Conservation (phyloP, 1,140 invertebrate species). For the Linepithema humile region DNA sequence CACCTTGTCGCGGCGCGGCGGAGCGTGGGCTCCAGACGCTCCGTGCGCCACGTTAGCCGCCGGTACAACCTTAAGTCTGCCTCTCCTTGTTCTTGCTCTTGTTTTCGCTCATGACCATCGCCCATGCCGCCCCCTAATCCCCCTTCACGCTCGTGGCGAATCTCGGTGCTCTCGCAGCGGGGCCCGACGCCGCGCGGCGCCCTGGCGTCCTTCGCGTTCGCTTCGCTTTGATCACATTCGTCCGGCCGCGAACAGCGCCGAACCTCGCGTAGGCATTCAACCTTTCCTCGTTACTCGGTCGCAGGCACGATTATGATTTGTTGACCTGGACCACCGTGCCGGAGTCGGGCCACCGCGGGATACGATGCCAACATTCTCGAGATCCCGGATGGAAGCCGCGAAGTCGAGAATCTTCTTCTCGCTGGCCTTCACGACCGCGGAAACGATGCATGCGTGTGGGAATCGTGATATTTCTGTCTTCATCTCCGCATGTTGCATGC, state of each 20-base stretch:
- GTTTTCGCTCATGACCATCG: slow-evolving; percentile 70
- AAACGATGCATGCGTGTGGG: slow-evolving; percentile 10
- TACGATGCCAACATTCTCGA: slow-evolving; percentile 32
- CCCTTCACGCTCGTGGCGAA: slow-evolving; percentile 31
- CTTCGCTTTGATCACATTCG: slow-evolving; percentile 37
- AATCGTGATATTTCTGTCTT: neutral
- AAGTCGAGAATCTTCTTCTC: neutral
- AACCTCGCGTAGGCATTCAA: slow-evolving; percentile 72
- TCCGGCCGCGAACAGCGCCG: slow-evolving; percentile 50
- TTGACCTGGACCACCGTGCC: slow-evolving; percentile 80
- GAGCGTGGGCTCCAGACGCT: slow-evolving; percentile 66
- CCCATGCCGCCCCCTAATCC: neutral
- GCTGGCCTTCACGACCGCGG: neutral
- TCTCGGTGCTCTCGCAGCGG: slow-evolving; percentile 59
- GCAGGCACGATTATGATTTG: slow-evolving; percentile 83
- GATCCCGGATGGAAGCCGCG: slow-evolving; percentile 40
- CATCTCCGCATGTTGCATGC: neutral
- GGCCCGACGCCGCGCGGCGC: slow-evolving; percentile 32
- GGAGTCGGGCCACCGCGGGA: slow-evolving; percentile 69
- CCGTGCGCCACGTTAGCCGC: slow-evolving; percentile 67
- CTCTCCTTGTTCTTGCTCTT: slow-evolving; percentile 72
- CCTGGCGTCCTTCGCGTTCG: slow-evolving; percentile 26
- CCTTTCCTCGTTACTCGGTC: slow-evolving; percentile 78
- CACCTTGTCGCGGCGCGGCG: slow-evolving; percentile 71
- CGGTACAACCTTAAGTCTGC: slow-evolving; percentile 68